A percentile compares a stretch with the other conserved stretches of the same genome.
These are phyloP conservation scores for Agapostemon virescens DNA, from an alignment of 2,888 invertebrate genomes.

Conservation along the genomic window DNA sequence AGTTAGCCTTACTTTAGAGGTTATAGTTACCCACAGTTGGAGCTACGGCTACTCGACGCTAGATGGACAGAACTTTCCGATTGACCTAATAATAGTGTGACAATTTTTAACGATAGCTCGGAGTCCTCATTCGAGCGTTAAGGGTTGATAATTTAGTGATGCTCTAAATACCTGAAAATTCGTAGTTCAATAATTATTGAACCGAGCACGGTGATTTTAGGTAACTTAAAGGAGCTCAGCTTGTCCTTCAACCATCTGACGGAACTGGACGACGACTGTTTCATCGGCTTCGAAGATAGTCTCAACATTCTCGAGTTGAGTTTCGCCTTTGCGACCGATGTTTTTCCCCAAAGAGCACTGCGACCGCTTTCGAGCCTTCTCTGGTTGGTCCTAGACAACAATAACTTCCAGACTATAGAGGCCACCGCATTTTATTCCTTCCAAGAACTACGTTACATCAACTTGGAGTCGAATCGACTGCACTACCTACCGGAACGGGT, in stretches of 20 bases:
- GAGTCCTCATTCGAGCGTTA: no score
- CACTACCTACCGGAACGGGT: slow-evolving; percentile 86
- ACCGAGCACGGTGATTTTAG: slow-evolving; percentile 74
- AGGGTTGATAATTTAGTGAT: no score
- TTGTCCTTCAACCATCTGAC: slow-evolving; percentile 94
- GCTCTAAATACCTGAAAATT: background rate
- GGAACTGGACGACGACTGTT: slow-evolving; percentile 90
- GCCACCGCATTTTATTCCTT: slow-evolving; percentile 86
- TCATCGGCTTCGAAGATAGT: slow-evolving; percentile 88
- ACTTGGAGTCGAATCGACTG: slow-evolving; percentile 92
- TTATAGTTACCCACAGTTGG: no score
- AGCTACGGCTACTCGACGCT: no score
- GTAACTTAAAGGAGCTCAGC: slow-evolving; percentile 91
- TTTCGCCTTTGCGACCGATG: slow-evolving; percentile 90
- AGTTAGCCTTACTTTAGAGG: no score
- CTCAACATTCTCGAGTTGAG: slow-evolving; percentile 92
- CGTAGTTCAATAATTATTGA: background rate
- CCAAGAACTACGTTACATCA: slow-evolving; percentile 86
- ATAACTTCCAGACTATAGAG: slow-evolving; percentile 89
- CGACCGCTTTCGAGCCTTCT: slow-evolving; percentile 88
- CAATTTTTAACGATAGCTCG: no score
- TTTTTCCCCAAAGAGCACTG: slow-evolving; percentile 89
- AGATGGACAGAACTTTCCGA: no score
- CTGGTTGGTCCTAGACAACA: slow-evolving; percentile 94
- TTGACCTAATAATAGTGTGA: no score